Evolutionary conservation across 2,888 invertebrate genomes (phyloP), one percentile per base, ranked within the genome.

Genomic region (Acutogordius australiensis): DNA sequence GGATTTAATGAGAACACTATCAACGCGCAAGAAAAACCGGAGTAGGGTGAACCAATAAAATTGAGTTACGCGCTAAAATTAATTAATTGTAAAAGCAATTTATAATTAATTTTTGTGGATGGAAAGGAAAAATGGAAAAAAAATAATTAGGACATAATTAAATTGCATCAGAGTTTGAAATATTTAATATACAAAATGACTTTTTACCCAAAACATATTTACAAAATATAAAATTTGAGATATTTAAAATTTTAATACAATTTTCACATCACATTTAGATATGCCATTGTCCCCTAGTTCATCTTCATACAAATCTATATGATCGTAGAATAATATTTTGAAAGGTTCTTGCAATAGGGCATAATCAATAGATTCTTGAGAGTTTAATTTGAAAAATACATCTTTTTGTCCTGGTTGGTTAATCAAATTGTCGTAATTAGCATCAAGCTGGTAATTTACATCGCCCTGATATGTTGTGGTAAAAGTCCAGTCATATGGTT

Each of bases 231-330:
- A n/a, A n/a, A n/a, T n/a, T n/a, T n/a, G n/a, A n/a, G n/a, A n/a
- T n/a, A n/a, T n/a, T n/a, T n/a, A n/a, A n/a, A n/a, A n/a, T n/a
- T n/a, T n/a, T n/a, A n/a, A n/a, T 76, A 88, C 88, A 74, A 97
- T 83, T 80, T 91, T 88, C 0, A 87, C 84, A 63, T 81, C 81
- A 65, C 81, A 77, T 60, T 82, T 80, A 1, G 94, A 84, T 61
- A 84, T 81, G 21, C 97, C 97, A 75, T 97, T 85, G 73, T 97
- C 97, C 69, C 91, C 91, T 57, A 97, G 73, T 71, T 97, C 97
- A 75, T 99, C 97, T 74, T 99, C 97, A 75, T 83, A 99, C 44
- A 97, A 73, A 61, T 84, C 81, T 30, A 94, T 73, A 70, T 94
- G 88, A 65, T 85, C 81, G 71, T 85, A 94, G 70, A 91, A 94